Conservation (phyloP, 2,888 invertebrate genomes). For the Xylota segnis region DNA sequence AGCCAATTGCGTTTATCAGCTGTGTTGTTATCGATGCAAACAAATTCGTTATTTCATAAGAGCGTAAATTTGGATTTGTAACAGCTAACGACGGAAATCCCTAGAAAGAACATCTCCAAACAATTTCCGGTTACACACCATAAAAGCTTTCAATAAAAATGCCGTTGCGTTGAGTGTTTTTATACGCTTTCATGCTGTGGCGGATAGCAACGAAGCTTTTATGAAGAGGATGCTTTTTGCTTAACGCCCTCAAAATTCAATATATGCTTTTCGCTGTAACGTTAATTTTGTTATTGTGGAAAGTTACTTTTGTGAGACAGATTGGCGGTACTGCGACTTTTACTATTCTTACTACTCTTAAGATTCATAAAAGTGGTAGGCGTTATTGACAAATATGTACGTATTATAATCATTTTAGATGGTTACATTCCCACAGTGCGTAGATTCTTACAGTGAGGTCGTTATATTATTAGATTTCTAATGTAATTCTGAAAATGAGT, state of each 20-base stretch:
- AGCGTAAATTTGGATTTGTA: background rate
- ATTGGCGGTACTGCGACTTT: slow-evolving; percentile 30
- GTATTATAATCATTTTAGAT: background rate
- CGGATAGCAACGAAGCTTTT: slow-evolving; percentile 7
- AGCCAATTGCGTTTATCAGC: too few species aligned
- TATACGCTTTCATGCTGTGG: background rate
- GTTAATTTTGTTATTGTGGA: too few species aligned
- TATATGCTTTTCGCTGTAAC: background rate
- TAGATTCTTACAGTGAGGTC: slow-evolving; percentile 8
- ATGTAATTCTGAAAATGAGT: background rate
- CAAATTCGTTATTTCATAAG: slow-evolving; percentile 12
- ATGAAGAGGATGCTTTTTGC: background rate
- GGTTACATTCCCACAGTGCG: background rate
- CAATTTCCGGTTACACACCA: slow-evolving; percentile 35
- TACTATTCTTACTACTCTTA: slow-evolving; percentile 14
- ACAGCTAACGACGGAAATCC: background rate
- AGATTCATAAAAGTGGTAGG: too few species aligned
- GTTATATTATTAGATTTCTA: background rate
- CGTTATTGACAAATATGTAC: background rate
- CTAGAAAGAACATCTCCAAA: background rate
- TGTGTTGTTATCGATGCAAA: background rate
- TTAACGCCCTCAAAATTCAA: background rate
- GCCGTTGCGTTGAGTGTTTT: background rate
- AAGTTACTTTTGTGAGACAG: slow-evolving; percentile 11
- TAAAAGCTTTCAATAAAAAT: slow-evolving; percentile 9